Evolutionary conservation across 2,113 vertebrate species (phyloP).

Genomic region (Reinhardtius hippoglossoides): DNA sequence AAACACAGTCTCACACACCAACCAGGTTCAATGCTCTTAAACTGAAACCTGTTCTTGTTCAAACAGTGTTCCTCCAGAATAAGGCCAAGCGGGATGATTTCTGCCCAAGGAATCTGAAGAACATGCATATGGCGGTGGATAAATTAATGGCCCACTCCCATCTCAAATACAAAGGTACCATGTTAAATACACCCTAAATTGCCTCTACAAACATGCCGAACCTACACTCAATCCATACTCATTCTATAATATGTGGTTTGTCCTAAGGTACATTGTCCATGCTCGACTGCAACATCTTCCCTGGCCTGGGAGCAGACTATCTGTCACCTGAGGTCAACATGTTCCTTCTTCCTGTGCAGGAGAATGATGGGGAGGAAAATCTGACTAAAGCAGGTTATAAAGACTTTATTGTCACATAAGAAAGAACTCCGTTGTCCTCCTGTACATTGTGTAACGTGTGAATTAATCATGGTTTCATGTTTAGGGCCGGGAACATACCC

Average conservation of each 20-base stretch:
- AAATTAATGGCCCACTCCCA: constrained; percentile 92
- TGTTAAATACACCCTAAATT: not conserved
- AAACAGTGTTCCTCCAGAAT: constrained; percentile 91
- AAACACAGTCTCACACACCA: not conserved
- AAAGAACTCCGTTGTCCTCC: not conserved
- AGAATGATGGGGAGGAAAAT: constrained; percentile 86
- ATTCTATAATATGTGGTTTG: not conserved
- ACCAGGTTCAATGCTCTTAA: not conserved
- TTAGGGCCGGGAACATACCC: constrained; percentile 84
- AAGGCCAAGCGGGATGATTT: constrained; percentile 90
- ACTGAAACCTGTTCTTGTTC: not conserved
- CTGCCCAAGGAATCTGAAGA: constrained; percentile 88
- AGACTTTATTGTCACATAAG: not conserved
- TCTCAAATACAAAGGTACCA: constrained; percentile 89
- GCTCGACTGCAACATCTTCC: constrained; percentile 91
- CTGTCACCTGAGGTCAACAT: constrained; percentile 89
- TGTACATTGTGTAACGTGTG: not conserved
- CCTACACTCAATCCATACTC: not conserved
- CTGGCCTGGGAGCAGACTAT: constrained; percentile 87
- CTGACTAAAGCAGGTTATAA: constrained; percentile 83
- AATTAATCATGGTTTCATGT: not conserved
- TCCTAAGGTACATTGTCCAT: constrained; percentile 89
- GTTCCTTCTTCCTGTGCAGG: constrained; percentile 89
- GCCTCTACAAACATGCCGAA: not conserved
- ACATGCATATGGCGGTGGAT: constrained; percentile 90